Evolutionary conservation across 2,888 invertebrate genomes (phyloP).

Genomic region (Punctoribates punctum): DNA sequence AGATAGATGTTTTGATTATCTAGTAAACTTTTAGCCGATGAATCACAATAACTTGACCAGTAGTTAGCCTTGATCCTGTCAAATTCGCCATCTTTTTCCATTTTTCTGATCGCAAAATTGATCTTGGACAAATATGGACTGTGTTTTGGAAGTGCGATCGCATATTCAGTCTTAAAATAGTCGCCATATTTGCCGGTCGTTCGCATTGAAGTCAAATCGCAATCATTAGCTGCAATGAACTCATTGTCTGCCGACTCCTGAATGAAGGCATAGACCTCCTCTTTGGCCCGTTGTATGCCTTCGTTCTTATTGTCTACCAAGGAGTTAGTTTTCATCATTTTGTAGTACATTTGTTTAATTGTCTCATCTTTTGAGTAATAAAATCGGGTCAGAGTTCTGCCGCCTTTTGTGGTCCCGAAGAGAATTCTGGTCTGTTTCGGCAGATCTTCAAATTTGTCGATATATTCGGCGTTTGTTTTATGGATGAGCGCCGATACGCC

Average conservation of each 20-base stretch:
- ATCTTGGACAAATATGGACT: constrained; percentile 14
- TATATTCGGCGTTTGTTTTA: constrained; percentile 6
- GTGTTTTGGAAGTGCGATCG: constrained; percentile 37
- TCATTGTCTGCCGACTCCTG: constrained; percentile 37
- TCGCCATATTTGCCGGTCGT: not conserved
- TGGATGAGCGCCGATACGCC: constrained; percentile 39
- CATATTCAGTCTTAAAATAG: constrained; percentile 27
- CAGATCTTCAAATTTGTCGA: constrained; percentile 31
- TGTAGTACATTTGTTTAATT: not conserved
- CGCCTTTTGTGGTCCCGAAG: constrained; percentile 31
- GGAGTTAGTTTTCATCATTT: constrained; percentile 13
- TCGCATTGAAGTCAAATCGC: constrained; percentile 36
- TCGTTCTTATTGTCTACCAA: constrained; percentile 26
- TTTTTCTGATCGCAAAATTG: constrained; percentile 32
- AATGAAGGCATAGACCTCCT: constrained; percentile 34
- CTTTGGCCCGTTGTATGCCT: constrained; percentile 34
- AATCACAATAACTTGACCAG: constrained; percentile 31
- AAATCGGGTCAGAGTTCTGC: not conserved
- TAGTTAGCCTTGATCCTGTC: constrained; percentile 3
- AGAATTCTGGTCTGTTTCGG: not conserved
- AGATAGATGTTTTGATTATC: too few relatives aligned
- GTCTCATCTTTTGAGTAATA: not conserved
- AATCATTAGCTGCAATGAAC: constrained; percentile 36
- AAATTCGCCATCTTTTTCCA: constrained; percentile 17
- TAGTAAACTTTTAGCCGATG: not conserved